Base-by-base conservation (phyloP, 2,113 vertebrate genomes). In the Lucifuga dentata region DNA sequence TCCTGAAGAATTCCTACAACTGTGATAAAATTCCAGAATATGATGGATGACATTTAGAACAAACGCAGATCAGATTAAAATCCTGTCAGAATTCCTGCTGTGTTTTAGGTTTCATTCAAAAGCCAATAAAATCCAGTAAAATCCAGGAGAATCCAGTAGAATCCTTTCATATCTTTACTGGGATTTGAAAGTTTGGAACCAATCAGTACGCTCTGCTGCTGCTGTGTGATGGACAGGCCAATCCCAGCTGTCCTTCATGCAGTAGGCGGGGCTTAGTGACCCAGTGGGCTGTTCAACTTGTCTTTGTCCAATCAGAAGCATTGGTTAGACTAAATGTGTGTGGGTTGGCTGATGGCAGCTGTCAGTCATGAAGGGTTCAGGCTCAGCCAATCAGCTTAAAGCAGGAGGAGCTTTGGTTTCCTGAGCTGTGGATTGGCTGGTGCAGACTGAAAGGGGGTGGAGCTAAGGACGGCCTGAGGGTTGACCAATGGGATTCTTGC, bases 381-480 rank as follows among this genome's bases (percentile, higher is more conserved):
- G 26, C 8, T 24, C 16, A 8, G 33, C 16, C 39, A 20, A 12
- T 45, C 16, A 65, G 38, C 5, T 45, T 2, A 1, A 15, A 7
- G 24, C 0, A 11, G n/a, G 49, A 2, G 39, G 39, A 23, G 55
- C 33, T 52, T 58, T 11, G 20, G 8, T 24, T 41, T 68, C 67
- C 80, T 83, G 69, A 83, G 65, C 26, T 35, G 26, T 12, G 33
- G 32, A 46, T n/a, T 15, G 68, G 45, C 44, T 16, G 46, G 8
- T 15, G 10, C 23, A n/a, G n/a, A n/a, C n/a, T n/a, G n/a, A n/a
- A n/a, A n/a, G 32, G 41, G 23, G 20, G 64, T 4, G 7, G 63
- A 26, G 29, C 40, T 38, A 4, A 8, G 5, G 16, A 2, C 4
- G 26, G 38, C 56, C 45, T 75, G 40, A 71, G 55, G 12, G 11